A percentile compares a stretch with the other conserved stretches of the same genome.
These are phyloP conservation scores for Papilio elwesi DNA, from an alignment of 2,888 invertebrate genomes.

Conservation along the genomic window DNA sequence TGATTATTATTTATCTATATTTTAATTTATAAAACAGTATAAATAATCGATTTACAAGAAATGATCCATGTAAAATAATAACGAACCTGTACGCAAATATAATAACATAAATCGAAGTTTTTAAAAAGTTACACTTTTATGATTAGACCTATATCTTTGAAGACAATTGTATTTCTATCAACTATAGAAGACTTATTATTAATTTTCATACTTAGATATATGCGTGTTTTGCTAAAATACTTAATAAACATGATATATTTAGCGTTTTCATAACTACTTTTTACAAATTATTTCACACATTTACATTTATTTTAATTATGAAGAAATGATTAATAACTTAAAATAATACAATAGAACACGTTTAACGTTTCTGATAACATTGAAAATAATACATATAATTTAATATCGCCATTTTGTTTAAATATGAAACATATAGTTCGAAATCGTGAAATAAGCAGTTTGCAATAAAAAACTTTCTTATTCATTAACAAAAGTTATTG, in stretches of 20 bases:
- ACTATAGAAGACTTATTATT: slow-evolving; percentile 26
- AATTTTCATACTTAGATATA: slow-evolving; percentile 5
- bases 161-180: slow-evolving; percentile 17
- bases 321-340: slow-evolving; percentile 19
- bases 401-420: not conserved
- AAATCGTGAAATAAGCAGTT: no score
- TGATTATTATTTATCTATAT: slow-evolving; percentile 16
- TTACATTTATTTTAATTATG: slow-evolving; percentile 26
- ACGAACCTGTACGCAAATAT: not conserved
- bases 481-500: no score
- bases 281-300: slow-evolving; percentile 36
- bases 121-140: slow-evolving; percentile 35
- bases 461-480: no score
- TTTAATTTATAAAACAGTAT: slow-evolving; percentile 37
- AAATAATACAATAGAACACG: slow-evolving; percentile 9
- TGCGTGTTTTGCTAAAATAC: slow-evolving; percentile 18
- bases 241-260: slow-evolving; percentile 24
- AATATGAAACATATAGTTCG: not conserved
- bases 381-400: not conserved
- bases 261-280: slow-evolving; percentile 33
- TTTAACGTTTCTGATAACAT: slow-evolving; percentile 21
- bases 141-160: slow-evolving; percentile 29
- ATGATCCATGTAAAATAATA: slow-evolving; percentile 14
- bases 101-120: slow-evolving; percentile 16
- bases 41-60: slow-evolving; percentile 29